phyloP scores from a whole-genome alignment of 2,888 invertebrate species.

The Chalcis sispes region DNA sequence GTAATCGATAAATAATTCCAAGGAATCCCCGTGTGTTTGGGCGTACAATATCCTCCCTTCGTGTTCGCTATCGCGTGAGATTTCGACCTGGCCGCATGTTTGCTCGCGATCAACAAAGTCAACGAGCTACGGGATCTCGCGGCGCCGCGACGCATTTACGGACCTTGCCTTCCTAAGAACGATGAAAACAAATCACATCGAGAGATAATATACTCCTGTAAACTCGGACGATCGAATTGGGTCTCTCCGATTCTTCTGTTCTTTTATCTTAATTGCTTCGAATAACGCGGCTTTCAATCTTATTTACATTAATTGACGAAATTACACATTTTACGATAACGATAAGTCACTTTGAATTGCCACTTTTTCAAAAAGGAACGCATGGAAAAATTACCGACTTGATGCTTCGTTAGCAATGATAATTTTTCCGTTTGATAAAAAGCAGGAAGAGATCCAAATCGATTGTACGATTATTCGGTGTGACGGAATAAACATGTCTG shows the following conservation, averaged over 20 bases:
- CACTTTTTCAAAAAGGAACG: constrained; percentile 18
- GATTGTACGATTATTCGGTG: constrained; percentile 20
- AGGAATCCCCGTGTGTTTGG: constrained; percentile 7
- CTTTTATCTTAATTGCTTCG: constrained; percentile 10
- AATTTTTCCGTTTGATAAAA: no score
- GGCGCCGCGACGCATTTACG: no score
- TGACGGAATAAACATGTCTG: constrained; percentile 26
- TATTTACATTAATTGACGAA: constrained; percentile 23
- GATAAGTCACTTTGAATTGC: constrained; percentile 12
- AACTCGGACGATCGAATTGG: constrained; percentile 33
- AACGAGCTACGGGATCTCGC: not conserved
- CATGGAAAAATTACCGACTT: constrained; percentile 14
- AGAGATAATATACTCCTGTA: constrained; percentile 29
- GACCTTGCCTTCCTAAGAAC: no score
- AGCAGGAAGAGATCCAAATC: not conserved
- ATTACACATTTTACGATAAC: constrained; percentile 11
- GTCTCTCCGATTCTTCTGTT: not conserved
- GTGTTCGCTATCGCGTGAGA: constrained; percentile 4
- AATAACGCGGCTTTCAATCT: not conserved
- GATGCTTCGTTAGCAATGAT: no score
- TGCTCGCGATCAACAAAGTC: not conserved
- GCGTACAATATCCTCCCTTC: not conserved
- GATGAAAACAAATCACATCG: no score
- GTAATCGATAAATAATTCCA: constrained; percentile 52
- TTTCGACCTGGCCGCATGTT: not conserved